phyloP scores from a whole-genome alignment of 2,113 vertebrate genomes.

The Piliocolobus tephrosceles region DNA sequence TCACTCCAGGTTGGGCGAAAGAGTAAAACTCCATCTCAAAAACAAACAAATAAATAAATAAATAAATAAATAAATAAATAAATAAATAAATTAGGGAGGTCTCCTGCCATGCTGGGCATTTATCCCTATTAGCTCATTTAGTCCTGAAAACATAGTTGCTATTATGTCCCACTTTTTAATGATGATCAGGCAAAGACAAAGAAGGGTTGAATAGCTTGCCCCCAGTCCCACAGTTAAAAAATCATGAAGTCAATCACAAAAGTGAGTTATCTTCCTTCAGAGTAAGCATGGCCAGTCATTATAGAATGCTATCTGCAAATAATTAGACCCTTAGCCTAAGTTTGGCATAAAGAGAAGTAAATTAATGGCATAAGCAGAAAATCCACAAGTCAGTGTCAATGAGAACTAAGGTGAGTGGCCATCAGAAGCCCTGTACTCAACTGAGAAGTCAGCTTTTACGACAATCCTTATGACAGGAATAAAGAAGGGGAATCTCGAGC shows the following conservation, averaged over 20 bases:
- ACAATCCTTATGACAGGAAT: neutral
- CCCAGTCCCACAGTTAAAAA: neutral
- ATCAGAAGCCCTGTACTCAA: neutral
- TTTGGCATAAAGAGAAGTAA: neutral
- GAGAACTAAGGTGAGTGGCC: neutral
- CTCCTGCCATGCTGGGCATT: neutral
- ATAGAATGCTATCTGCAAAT: neutral
- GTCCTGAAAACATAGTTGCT: neutral
- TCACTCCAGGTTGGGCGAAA: too few species aligned
- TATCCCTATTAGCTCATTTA: neutral
- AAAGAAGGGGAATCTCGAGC: neutral
- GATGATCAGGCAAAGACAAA: neutral
- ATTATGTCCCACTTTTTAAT: neutral
- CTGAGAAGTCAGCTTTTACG: fast-evolving
- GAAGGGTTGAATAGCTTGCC: neutral
- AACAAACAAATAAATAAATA: too few species aligned
- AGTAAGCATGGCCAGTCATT: neutral
- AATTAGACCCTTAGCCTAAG: neutral
- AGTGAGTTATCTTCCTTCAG: neutral
- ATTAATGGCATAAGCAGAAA: neutral
- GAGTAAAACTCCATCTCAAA: too few species aligned
- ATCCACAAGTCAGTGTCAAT: neutral
- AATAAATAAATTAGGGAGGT: neutral
- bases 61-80: too few species aligned
- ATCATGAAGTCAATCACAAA: neutral